Percentiles rank a stretch among this genome's conserved stretches.
Conservation (phyloP, 2,797 vertebrate genomes). For the Graptemys geographica region DNA sequence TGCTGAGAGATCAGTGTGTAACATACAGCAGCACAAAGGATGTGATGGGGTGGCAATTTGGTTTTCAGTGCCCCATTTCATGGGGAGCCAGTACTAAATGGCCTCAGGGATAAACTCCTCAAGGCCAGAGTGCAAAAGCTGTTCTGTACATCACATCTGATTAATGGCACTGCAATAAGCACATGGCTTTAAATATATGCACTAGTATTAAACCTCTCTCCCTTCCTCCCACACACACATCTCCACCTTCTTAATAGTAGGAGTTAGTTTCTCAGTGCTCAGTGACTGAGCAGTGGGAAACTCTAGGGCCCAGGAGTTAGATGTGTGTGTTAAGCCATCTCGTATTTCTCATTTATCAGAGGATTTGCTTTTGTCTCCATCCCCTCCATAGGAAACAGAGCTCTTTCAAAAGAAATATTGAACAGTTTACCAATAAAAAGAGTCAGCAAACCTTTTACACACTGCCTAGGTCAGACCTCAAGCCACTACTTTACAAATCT, state of each 20-base stretch:
- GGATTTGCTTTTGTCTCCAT: accelerated
- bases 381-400: neutral
- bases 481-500: neutral
- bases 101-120: neutral
- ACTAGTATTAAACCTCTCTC: neutral
- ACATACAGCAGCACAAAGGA: accelerated
- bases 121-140: neutral
- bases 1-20: accelerated
- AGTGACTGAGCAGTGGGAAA: neutral
- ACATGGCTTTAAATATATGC: accelerated
- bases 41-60: neutral
- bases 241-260: accelerated
- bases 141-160: neutral
- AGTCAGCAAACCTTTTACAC: accelerated
- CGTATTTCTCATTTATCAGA: neutral
- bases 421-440: neutral
- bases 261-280: accelerated
- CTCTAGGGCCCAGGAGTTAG: neutral
- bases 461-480: neutral
- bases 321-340: accelerated
- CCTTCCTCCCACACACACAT: neutral
- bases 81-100: too few species aligned
- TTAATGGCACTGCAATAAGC: neutral
- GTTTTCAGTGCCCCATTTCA: accelerated
- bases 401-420: neutral